phyloP scores from a whole-genome alignment of 2,888 invertebrate species.

The Ganaspis brasiliensis region DNA sequence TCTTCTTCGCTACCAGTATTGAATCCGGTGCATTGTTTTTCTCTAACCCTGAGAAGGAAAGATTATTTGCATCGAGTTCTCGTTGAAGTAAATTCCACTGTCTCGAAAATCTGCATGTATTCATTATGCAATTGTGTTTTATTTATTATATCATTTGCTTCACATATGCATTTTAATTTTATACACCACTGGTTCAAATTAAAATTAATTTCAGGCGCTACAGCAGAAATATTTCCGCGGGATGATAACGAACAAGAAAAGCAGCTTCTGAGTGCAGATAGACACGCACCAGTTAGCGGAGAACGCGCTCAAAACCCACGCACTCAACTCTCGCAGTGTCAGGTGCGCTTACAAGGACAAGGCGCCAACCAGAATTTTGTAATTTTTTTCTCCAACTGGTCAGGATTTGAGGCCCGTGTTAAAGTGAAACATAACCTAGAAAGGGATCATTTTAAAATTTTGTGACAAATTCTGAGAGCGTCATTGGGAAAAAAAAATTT shows the following conservation, averaged over 20 bases:
- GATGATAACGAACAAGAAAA: conserved; percentile 61
- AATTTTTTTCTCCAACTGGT: too few relatives aligned
- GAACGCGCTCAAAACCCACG: conserved; percentile 64
- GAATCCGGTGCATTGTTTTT: conserved; percentile 80
- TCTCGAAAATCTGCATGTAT: background rate
- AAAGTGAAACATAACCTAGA: too few relatives aligned
- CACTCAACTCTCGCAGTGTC: conserved; percentile 59
- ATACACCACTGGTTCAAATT: too few relatives aligned
- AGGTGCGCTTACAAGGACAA: conserved; percentile 62
- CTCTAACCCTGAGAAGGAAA: conserved; percentile 75
- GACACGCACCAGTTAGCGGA: conserved; percentile 66
- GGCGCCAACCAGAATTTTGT: background rate
- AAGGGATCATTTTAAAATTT: too few relatives aligned
- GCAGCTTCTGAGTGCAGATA: conserved; percentile 61
- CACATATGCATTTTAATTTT: too few relatives aligned
- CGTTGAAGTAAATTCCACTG: conserved; percentile 21
- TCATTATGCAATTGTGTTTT: too few relatives aligned
- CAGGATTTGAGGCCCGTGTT: too few relatives aligned
- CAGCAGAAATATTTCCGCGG: conserved; percentile 60
- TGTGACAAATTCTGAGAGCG: too few relatives aligned
- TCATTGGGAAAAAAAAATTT: too few relatives aligned
- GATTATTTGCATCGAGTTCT: conserved; percentile 76
- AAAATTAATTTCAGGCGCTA: too few relatives aligned
- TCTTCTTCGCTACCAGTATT: conserved; percentile 79
- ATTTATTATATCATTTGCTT: too few relatives aligned